Conservation (phyloP, 2,888 invertebrate genomes). For the Ormia ochracea region DNA sequence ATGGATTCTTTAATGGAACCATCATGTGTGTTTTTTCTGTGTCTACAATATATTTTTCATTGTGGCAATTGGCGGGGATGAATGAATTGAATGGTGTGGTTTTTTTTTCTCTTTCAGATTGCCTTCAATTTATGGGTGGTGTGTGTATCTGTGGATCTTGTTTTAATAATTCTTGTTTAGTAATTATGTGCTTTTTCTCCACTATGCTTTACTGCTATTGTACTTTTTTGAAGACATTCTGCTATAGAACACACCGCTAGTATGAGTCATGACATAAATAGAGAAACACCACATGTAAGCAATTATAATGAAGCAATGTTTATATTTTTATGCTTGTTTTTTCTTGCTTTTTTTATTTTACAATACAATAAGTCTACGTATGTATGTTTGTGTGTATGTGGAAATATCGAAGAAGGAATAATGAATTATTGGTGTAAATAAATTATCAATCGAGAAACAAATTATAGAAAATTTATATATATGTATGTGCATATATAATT, state of each 20-base stretch:
- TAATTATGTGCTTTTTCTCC: slow-evolving; percentile 21
- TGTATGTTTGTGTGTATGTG: too few species aligned
- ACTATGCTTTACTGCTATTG: neutral
- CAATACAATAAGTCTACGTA: too few species aligned
- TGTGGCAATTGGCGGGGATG: slow-evolving; percentile 41
- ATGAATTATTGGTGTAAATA: slow-evolving; percentile 31
- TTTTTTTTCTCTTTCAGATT: neutral
- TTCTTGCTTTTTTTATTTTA: neutral
- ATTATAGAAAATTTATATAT: neutral
- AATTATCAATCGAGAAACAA: slow-evolving; percentile 41
- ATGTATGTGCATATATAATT: neutral
- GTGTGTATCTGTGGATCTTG: slow-evolving; percentile 17
- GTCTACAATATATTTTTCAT: neutral
- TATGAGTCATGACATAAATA: slow-evolving; percentile 45
- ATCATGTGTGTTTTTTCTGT: neutral
- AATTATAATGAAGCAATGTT: slow-evolving; percentile 39
- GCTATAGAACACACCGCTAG: neutral
- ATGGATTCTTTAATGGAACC: too few species aligned
- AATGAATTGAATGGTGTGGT: slow-evolving; percentile 19
- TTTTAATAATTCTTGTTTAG: slow-evolving; percentile 5
- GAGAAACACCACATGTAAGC: slow-evolving; percentile 49
- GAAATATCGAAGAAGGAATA: neutral
- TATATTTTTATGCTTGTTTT: slow-evolving; percentile 38
- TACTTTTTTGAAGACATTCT: slow-evolving; percentile 28
- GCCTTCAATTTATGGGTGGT: slow-evolving; percentile 29